Base-by-base conservation (phyloP, 2,888 invertebrate genomes). In the Drosophila stalkeri region DNA sequence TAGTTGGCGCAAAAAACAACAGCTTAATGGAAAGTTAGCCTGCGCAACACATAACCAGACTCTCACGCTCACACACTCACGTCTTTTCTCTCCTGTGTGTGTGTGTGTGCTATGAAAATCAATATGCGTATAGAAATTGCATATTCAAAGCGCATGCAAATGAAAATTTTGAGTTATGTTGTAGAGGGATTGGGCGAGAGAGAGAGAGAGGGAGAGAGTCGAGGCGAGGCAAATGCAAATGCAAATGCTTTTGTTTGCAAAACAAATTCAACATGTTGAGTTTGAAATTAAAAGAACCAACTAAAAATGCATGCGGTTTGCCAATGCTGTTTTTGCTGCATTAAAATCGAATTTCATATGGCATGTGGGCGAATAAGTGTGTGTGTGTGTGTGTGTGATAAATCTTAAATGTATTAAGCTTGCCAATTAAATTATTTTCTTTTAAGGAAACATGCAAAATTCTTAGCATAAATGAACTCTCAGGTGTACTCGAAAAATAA, bases 141-240 rank as follows among this genome's bases (percentile, higher is more conserved):
- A 88, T 84, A 88, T 88, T 88, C 79, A 86, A 88, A 81, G 76
- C 81, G 71, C 63, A 83, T 78, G 86, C 67, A 67, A 75, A 80
- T 75, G 55, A 70, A 69, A 78, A 75, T 73, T 83, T 59, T 83
- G 81, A 83, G 77, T 86, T 81, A 83, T 86, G 60, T 57, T 66
- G 33, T 37, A 20, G 37, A 2, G 14, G 20, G 35, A 12, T 12
- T 41, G 39, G 60, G 23, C 3, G 31, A 1, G 18, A 23, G 20
- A 14, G 4, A 12, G 35, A 11, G 47, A 47, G 23, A 3, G 1
- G 43, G 11, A 11, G n/a, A 8, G 18, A 20, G 20, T 6, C 14
- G 44, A 16, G 27, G 14, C 8, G 43, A 27, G 5, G 27, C 27
- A 64, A 67, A 77, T 60, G 61, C 59, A 63, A 39, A 55, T 55